Percentiles rank a stretch among this genome's conserved stretches.
These are phyloP conservation scores for Mesocentrotus franciscanus DNA, from an alignment of 53 echinoderm and acorn worm genomes.

Conservation along the genomic window DNA sequence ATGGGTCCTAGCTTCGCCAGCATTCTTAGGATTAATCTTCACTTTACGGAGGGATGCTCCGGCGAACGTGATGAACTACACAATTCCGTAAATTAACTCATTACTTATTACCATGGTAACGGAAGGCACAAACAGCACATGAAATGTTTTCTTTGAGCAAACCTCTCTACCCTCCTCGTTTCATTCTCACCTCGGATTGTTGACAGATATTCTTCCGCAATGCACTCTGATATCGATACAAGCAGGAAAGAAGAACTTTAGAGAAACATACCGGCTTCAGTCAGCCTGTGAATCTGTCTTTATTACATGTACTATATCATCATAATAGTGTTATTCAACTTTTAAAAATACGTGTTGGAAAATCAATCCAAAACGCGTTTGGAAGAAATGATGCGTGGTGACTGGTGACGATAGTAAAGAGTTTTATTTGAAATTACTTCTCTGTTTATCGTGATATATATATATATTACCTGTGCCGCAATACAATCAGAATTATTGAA, in stretches of 20 bases:
- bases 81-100: constrained; percentile 21
- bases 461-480: too few relatives aligned
- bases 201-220: constrained; percentile 12
- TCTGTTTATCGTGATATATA: too few relatives aligned
- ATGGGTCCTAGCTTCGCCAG: neutral
- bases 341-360: too few relatives aligned
- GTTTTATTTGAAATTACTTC: neutral
- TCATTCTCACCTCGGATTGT: neutral
- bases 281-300: neutral
- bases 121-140: constrained; percentile 31
- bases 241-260: neutral
- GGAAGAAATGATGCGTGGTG: too few relatives aligned
- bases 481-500: too few relatives aligned
- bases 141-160: neutral
- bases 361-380: too few relatives aligned
- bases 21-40: neutral
- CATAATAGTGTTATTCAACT: too few relatives aligned
- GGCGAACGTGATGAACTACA: neutral
- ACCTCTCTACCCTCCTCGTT: neutral
- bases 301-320: neutral
- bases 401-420: too few relatives aligned
- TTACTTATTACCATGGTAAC: neutral
- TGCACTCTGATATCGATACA: neutral
- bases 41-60: neutral
- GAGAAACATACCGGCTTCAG: neutral